Evolutionary conservation across 2,888 invertebrate genomes (phyloP).

Genomic region (Sesia apiformis): DNA sequence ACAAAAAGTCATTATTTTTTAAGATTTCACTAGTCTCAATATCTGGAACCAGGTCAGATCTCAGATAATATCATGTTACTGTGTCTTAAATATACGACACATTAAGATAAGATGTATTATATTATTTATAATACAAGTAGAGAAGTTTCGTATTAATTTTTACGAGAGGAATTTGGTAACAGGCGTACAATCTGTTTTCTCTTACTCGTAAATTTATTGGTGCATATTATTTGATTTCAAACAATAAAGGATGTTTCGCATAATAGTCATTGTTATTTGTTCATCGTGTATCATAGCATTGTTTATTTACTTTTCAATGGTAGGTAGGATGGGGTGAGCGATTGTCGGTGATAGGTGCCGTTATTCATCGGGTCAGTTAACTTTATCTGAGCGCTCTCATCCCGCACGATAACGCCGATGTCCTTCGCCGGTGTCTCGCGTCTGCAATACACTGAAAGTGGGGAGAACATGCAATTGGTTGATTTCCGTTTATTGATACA

Average conservation of each 20-base stretch:
- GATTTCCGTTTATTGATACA: not conserved
- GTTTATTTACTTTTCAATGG: constrained; percentile 21
- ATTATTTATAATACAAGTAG: too few species aligned
- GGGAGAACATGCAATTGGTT: not conserved
- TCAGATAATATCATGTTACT: too few species aligned
- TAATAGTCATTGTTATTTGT: not conserved
- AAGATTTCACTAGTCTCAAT: too few species aligned
- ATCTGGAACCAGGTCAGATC: too few species aligned
- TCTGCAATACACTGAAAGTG: not conserved
- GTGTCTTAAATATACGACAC: too few species aligned
- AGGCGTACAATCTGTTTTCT: too few species aligned
- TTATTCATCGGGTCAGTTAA: constrained; percentile 49
- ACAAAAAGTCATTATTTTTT: too few species aligned
- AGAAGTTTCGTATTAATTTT: too few species aligned
- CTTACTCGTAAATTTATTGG: too few species aligned
- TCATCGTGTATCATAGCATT: constrained; percentile 5
- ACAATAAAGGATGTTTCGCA: not conserved
- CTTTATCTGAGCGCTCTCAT: constrained; percentile 30
- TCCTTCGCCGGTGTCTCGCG: not conserved
- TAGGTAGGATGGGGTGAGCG: constrained; percentile 37
- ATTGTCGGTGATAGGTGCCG: constrained; percentile 28
- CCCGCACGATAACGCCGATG: constrained; percentile 11
- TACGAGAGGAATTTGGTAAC: too few species aligned
- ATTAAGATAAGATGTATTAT: too few species aligned
- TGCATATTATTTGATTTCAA: too few species aligned